phyloP scores from a whole-genome alignment of 2,113 vertebrate species.

The Dipodomys ordii region DNA sequence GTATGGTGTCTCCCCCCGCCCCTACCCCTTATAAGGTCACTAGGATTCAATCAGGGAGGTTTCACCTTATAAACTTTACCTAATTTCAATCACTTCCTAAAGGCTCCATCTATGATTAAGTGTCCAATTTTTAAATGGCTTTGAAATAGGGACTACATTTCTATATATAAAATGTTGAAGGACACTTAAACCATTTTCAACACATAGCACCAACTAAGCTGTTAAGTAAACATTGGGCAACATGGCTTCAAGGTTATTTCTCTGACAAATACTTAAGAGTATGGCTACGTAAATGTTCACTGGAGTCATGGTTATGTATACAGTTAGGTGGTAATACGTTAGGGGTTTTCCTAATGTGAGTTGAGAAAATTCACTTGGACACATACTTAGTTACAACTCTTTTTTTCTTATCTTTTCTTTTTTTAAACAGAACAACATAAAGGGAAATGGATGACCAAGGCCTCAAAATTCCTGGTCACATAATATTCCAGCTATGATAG shows the following conservation, averaged over 20 bases:
- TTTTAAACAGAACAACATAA: neutral
- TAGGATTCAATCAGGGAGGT: neutral
- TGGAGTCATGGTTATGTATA: neutral
- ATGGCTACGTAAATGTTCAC: neutral
- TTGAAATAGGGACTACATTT: neutral
- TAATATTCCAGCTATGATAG: neutral
- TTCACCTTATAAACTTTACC: neutral
- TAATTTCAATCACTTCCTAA: neutral
- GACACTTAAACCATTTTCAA: neutral
- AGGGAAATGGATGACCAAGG: neutral
- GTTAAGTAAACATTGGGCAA: conserved; percentile 29
- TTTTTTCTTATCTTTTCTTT: neutral
- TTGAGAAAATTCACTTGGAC: neutral
- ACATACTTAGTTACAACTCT: neutral
- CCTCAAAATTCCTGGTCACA: neutral
- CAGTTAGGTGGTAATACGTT: neutral
- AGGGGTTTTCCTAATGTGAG: neutral
- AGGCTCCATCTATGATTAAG: neutral
- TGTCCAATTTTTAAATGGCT: neutral
- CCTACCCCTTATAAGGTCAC: neutral
- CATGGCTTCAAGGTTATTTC: conserved; percentile 50
- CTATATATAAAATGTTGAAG: no score
- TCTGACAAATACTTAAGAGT: conserved; percentile 2
- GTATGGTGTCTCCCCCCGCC: neutral
- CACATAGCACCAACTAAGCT: neutral